Conservation (phyloP, 2,888 invertebrate species). For the Eristalis tenax region DNA sequence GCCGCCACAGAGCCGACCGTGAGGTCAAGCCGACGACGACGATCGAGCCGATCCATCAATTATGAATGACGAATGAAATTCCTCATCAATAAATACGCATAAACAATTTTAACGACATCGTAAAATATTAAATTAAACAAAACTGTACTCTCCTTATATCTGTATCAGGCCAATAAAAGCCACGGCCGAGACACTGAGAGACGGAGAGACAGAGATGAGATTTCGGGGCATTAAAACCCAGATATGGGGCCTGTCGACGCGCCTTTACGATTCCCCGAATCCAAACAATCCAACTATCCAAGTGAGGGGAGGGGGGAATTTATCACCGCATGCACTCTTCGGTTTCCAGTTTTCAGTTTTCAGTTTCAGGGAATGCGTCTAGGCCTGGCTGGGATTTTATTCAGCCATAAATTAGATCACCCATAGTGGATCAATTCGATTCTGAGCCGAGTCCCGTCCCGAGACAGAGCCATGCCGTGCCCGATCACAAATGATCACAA, state of each 20-base stretch:
- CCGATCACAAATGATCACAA: constrained; percentile 33
- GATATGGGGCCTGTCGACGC: background rate
- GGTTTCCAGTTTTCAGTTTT: constrained; percentile 32
- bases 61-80: constrained; percentile 69
- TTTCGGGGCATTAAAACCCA: constrained; percentile 34
- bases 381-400: constrained; percentile 38
- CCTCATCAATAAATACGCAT: constrained; percentile 69
- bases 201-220: constrained; percentile 26
- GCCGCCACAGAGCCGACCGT: background rate
- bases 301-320: constrained; percentile 17
- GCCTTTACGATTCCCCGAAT: constrained; percentile 64
- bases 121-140: constrained; percentile 60
- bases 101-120: constrained; percentile 68
- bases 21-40: background rate
- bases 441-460: background rate
- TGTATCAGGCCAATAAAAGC: constrained; percentile 60
- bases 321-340: constrained; percentile 22
- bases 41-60: constrained; percentile 47
- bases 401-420: constrained; percentile 68
- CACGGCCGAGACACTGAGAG: too few species aligned
- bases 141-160: constrained; percentile 62
- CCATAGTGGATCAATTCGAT: constrained; percentile 48
- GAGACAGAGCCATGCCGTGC: background rate
- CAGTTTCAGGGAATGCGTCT: constrained; percentile 53
- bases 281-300: constrained; percentile 13